phyloP scores from a whole-genome alignment of 2,113 vertebrate species.

The Etheostoma spectabile region DNA sequence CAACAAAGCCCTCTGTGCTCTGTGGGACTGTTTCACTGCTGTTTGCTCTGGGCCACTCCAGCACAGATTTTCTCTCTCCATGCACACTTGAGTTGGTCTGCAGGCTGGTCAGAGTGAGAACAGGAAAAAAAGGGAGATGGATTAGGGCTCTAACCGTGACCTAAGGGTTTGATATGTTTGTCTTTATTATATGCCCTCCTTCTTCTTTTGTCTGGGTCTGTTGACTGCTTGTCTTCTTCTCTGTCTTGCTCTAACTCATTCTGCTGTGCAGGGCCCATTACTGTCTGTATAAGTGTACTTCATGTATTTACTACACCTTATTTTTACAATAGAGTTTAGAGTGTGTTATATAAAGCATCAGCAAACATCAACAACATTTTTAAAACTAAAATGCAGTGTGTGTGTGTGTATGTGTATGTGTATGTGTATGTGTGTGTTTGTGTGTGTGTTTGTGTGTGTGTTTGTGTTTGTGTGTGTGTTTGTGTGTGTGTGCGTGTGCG shows the following conservation, averaged over 20 bases:
- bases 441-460: no score
- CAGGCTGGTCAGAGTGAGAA: conserved; percentile 45
- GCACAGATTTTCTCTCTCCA: conserved; percentile 17
- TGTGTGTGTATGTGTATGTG: no score
- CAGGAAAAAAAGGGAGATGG: neutral
- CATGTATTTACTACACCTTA: neutral
- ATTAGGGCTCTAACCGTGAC: conserved; percentile 29
- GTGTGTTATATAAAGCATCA: neutral
- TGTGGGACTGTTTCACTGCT: conserved; percentile 35
- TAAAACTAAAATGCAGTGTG: neutral
- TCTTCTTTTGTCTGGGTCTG: conserved; percentile 24
- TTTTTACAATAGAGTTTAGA: neutral
- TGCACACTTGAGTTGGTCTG: conserved; percentile 32
- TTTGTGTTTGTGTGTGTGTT: no score
- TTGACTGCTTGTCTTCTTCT: neutral
- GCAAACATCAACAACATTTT: neutral
- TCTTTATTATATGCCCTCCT: conserved; percentile 12
- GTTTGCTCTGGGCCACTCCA: conserved; percentile 53
- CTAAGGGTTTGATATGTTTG: conserved; percentile 49
- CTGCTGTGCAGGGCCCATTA: no score
- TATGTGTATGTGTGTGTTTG: no score
- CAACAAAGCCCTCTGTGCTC: conserved; percentile 65
- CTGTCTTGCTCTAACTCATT: neutral
- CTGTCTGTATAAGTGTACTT: no score
- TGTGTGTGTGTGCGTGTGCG: conserved; percentile 3